A percentile compares a stretch with the other conserved stretches of the same genome.
Evolutionary conservation across 2,888 invertebrate species (phyloP).

Genomic region (Temnothorax ravouxi): DNA sequence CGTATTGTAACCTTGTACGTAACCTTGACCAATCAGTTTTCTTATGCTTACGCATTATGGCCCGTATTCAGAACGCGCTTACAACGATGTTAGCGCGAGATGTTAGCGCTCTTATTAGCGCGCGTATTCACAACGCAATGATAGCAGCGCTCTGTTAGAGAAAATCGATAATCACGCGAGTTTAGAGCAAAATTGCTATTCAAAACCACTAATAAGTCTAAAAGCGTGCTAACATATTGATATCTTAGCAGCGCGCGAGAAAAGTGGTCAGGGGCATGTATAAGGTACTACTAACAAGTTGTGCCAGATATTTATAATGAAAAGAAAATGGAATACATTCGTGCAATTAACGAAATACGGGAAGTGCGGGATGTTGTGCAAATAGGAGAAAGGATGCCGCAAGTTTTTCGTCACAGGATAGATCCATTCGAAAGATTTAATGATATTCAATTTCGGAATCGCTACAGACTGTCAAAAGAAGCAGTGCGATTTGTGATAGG

Average conservation of each 20-base stretch:
- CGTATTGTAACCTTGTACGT: no score
- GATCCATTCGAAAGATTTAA: neutral
- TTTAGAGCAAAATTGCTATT: neutral
- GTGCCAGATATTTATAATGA: neutral
- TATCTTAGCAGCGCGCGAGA: neutral
- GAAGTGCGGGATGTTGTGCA: neutral
- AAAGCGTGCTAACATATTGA: neutral
- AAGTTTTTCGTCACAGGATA: neutral
- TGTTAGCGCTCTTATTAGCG: neutral
- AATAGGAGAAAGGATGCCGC: neutral
- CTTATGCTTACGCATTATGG: no score
- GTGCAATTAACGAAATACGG: neutral
- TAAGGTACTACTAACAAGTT: neutral
- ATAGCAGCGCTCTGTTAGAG: neutral
- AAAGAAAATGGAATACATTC: neutral
- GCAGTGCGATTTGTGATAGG: neutral
- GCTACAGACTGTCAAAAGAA: neutral
- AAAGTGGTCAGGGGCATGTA: neutral
- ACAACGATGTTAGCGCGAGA: no score
- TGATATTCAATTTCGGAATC: constrained; percentile 6
- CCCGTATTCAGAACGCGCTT: no score
- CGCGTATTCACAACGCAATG: neutral
- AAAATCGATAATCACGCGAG: neutral
- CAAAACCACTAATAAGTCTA: neutral
- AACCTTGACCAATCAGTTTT: no score